Conservation (phyloP, 30 jellyfish, hydroid and myxozoan genomes). For the Hydractinia echinata region DNA sequence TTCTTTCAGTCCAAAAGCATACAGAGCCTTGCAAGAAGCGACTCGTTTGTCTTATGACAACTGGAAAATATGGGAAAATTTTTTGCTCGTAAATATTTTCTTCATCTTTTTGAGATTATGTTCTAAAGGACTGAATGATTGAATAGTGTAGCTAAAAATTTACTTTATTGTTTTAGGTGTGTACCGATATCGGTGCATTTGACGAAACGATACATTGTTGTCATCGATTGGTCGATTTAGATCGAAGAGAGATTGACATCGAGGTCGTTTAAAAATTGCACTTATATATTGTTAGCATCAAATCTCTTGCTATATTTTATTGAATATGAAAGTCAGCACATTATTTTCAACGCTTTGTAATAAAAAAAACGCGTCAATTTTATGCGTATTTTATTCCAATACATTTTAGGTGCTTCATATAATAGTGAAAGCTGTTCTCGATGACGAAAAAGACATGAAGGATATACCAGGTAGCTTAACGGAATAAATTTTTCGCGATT, state of each 20-base stretch:
- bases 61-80: slow-evolving; percentile 95
- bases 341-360: background rate
- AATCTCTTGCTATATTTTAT: too few relatives aligned
- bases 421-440: slow-evolving; percentile 52
- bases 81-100: slow-evolving; percentile 45
- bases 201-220: slow-evolving; percentile 53
- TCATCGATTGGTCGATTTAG: slow-evolving; percentile 60
- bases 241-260: slow-evolving; percentile 57
- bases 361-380: slow-evolving; percentile 47
- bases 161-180: slow-evolving; percentile 40
- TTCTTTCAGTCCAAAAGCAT: slow-evolving; percentile 51
- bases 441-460: slow-evolving; percentile 40
- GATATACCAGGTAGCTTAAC: slow-evolving; percentile 63
- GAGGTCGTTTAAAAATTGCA: slow-evolving; percentile 75
- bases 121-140: background rate
- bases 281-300: background rate
- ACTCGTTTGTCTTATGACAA: slow-evolving; percentile 56
- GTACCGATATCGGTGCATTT: slow-evolving; percentile 79
- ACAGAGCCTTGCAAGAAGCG: slow-evolving; percentile 82
- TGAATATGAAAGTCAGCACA: background rate
- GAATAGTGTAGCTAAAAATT: background rate
- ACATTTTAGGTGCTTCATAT: slow-evolving; percentile 51
- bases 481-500: too few relatives aligned
- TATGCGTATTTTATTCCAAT: slow-evolving; percentile 29
- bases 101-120: background rate